Conservation (phyloP, 2,888 invertebrate species). For the Chloromyia formosa region DNA sequence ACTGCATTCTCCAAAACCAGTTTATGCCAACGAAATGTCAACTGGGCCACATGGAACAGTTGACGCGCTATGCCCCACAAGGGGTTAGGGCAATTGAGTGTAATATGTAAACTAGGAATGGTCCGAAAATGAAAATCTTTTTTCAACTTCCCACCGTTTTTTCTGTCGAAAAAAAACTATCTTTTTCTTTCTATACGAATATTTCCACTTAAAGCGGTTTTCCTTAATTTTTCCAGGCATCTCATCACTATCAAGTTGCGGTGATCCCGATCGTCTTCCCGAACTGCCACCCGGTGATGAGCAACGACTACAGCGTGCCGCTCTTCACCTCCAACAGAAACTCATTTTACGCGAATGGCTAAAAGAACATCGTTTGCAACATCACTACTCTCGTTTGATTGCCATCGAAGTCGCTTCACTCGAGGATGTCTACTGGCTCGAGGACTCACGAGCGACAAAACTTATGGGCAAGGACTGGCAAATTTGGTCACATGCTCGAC, state of each 20-base stretch:
- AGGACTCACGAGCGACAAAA: slow-evolving; percentile 80
- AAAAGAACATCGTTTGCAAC: slow-evolving; percentile 75
- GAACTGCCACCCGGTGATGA: slow-evolving; percentile 86
- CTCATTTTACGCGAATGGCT: slow-evolving; percentile 88
- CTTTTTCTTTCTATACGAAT: no score
- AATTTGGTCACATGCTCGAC: slow-evolving; percentile 81
- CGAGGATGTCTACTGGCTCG: slow-evolving; percentile 91
- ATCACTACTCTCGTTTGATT: slow-evolving; percentile 77
- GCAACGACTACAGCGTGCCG: slow-evolving; percentile 82
- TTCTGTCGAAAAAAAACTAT: no score
- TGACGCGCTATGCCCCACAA: no score
- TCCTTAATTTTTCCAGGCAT: slow-evolving; percentile 77
- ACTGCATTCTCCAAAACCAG: no score
- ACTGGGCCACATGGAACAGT: no score
- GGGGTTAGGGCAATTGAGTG: no score
- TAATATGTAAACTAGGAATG: no score
- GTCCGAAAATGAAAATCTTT: no score
- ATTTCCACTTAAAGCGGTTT: no score
- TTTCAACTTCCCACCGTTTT: no score
- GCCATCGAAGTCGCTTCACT: slow-evolving; percentile 84
- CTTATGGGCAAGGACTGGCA: slow-evolving; percentile 82
- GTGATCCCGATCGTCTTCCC: slow-evolving; percentile 77
- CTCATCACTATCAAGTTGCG: slow-evolving; percentile 83
- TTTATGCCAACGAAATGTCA: no score
- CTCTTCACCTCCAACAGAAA: slow-evolving; percentile 81